Evolutionary conservation across 2,113 vertebrate genomes (phyloP).

Genomic region (Microcebus ravelobensis): DNA sequence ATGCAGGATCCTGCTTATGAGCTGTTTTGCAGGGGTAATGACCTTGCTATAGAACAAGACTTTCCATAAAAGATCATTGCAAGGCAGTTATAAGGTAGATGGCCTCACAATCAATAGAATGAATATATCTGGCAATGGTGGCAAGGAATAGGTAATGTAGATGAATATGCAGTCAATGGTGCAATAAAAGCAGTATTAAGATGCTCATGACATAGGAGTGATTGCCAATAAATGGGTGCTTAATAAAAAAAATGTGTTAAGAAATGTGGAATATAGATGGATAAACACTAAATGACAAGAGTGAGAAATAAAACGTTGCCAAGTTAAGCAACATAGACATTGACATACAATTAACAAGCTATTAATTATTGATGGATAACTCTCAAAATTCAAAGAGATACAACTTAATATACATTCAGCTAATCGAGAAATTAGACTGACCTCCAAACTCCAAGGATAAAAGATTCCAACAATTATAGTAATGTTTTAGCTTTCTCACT

Average conservation of each 20-base stretch:
- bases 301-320: constrained; percentile 75
- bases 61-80: background rate
- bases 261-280: constrained; percentile 28
- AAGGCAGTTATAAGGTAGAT: constrained; percentile 13
- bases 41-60: constrained; percentile 1
- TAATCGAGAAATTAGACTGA: constrained; percentile 59
- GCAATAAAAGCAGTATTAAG: constrained; percentile 18
- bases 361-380: constrained; percentile 76
- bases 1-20: constrained; percentile 12
- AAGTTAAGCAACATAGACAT: constrained; percentile 67
- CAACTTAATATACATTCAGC: constrained; percentile 48
- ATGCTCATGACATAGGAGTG: background rate
- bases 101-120: background rate
- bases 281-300: constrained; percentile 71
- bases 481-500: constrained; percentile 27
- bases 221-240: background rate
- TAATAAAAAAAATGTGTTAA: constrained; percentile 8
- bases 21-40: background rate
- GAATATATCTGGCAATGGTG: background rate
- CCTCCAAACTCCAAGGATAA: constrained; percentile 42
- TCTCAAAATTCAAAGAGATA: constrained; percentile 52
- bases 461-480: constrained; percentile 45
- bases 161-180: background rate
- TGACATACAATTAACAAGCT: constrained; percentile 71
- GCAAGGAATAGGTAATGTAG: background rate